A percentile compares a stretch with the other conserved stretches of the same genome.
Evolutionary conservation across 2,797 vertebrate genomes (phyloP).

Genomic region (Cygnus olor): DNA sequence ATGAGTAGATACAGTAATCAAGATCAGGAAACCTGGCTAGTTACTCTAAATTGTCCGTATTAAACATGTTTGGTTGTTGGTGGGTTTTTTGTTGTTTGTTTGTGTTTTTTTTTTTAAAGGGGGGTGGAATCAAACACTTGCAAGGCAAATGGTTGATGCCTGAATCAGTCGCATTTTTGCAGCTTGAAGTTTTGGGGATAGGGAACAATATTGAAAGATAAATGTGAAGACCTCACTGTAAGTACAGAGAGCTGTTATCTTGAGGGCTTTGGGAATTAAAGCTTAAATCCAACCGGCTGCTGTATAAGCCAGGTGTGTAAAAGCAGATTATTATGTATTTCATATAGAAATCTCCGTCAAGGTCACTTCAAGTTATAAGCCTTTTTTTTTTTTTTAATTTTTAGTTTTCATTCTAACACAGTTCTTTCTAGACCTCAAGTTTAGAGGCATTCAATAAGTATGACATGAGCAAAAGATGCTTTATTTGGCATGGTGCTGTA

Average conservation of each 20-base stretch:
- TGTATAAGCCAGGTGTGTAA: slow-evolving; percentile 31
- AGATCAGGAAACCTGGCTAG: not conserved
- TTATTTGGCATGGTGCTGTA: not conserved
- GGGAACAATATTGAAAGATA: not conserved
- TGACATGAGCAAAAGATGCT: not conserved
- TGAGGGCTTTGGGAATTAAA: slow-evolving; percentile 41
- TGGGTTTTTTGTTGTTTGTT: too few relatives aligned
- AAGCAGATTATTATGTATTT: slow-evolving; percentile 62
- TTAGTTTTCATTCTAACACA: not conserved
- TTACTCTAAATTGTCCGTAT: not conserved
- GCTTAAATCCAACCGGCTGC: slow-evolving; percentile 27
- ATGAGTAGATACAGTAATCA: not conserved
- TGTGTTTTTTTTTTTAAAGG: too few relatives aligned
- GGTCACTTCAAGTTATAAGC: slow-evolving; percentile 22
- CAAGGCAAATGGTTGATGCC: not conserved
- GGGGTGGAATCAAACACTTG: not conserved
- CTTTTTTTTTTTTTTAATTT: not conserved
- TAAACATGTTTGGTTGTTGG: too few relatives aligned
- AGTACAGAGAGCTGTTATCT: slow-evolving; percentile 22
- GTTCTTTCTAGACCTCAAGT: not conserved
- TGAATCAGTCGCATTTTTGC: not conserved
- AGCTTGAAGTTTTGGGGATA: not conserved
- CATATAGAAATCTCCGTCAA: slow-evolving; percentile 29
- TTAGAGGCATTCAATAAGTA: not conserved
- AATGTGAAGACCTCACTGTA: not conserved